phyloP scores from a whole-genome alignment of 2,888 invertebrate species.

The Polietes domitor region DNA sequence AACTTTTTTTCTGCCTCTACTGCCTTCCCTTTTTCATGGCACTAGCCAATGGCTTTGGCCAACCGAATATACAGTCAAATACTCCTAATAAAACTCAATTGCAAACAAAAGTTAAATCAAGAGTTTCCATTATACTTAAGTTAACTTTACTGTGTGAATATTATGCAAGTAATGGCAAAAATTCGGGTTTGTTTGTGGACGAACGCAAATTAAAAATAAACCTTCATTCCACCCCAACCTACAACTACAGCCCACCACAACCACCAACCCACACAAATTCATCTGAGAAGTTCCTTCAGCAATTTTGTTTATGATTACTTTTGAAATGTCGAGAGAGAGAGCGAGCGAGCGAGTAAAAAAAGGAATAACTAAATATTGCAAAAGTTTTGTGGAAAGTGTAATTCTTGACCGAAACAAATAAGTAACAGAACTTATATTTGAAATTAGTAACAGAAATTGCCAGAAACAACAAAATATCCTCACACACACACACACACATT shows the following conservation, averaged over 20 bases:
- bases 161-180: neutral
- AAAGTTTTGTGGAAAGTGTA: conserved; percentile 38
- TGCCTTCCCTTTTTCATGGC: neutral
- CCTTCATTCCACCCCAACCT: neutral
- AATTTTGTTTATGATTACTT: conserved; percentile 41
- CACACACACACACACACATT: no score
- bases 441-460: conserved; percentile 8
- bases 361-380: neutral
- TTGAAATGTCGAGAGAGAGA: neutral
- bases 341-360: no score
- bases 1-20: conserved; percentile 36
- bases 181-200: conserved; percentile 28
- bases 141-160: conserved; percentile 4
- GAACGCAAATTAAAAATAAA: conserved; percentile 42
- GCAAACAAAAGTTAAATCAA: conserved; percentile 26
- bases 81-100: conserved; percentile 24
- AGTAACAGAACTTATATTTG: conserved; percentile 2
- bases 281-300: neutral
- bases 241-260: no score
- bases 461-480: conserved; percentile 12
- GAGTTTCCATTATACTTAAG: conserved; percentile 34
- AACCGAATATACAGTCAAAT: neutral
- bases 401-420: neutral
- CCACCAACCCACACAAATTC: neutral
- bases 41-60: neutral